phyloP scores from a whole-genome alignment of 2,888 invertebrate species.

The Epirrhoe tristata region DNA sequence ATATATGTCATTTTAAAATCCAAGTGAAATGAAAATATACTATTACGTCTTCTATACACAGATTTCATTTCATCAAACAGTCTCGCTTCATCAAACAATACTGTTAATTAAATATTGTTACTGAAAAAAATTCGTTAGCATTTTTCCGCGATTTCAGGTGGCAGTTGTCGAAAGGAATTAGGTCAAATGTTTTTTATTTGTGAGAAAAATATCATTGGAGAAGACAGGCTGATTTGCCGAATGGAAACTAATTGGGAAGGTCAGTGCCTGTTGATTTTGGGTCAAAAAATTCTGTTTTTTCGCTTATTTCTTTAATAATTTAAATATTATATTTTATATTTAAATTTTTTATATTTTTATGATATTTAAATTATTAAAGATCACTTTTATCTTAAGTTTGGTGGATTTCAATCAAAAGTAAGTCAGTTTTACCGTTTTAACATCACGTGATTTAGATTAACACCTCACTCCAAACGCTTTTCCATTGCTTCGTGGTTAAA shows the following conservation, averaged over 20 bases:
- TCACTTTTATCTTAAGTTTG: no score
- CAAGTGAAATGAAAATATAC: background rate
- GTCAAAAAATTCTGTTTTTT: slow-evolving; percentile 5
- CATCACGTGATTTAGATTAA: no score
- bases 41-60: slow-evolving; percentile 1
- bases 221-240: slow-evolving; percentile 17
- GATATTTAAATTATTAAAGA: no score
- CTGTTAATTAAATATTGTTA: slow-evolving; percentile 35
- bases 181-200: slow-evolving; percentile 24
- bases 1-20: no score
- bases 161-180: slow-evolving; percentile 20
- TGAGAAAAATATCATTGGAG: slow-evolving; percentile 13
- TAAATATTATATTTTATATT: no score
- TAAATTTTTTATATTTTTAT: no score
- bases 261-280: slow-evolving; percentile 4
- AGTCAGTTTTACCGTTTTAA: no score
- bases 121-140: slow-evolving; percentile 24
- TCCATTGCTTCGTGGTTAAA: no score
- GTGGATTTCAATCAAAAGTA: no score
- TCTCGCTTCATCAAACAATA: slow-evolving; percentile 30
- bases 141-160: slow-evolving; percentile 24
- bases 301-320: background rate
- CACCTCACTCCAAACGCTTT: no score
- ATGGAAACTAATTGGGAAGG: slow-evolving; percentile 13
- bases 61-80: slow-evolving; percentile 26